phyloP scores from a whole-genome alignment of 2,113 vertebrate genomes.

The Saguinus imperator region DNA sequence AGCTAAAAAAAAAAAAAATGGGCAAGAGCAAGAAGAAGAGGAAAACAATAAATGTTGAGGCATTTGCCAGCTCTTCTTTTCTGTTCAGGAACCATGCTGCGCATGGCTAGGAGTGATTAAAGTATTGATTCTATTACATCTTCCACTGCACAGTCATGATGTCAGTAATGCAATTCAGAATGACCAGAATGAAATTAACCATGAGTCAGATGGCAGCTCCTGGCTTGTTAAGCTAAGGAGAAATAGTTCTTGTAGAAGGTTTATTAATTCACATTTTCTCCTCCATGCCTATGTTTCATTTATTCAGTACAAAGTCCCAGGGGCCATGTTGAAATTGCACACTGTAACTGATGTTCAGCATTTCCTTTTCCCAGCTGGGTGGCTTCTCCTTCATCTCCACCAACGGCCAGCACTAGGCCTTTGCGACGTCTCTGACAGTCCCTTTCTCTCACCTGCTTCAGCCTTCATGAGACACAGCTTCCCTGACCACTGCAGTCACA shows the following conservation, averaged over 20 bases:
- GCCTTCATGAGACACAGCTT: background rate
- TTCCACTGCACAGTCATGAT: conserved; percentile 39
- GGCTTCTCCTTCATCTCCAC: background rate
- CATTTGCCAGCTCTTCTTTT: background rate
- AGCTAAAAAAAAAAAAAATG: background rate
- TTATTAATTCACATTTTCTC: background rate
- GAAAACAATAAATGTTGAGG: background rate
- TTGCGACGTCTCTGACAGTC: background rate
- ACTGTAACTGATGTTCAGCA: background rate
- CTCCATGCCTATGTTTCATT: background rate
- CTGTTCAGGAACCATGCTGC: fast-evolving
- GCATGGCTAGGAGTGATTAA: background rate
- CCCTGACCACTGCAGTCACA: background rate
- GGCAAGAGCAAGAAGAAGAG: background rate
- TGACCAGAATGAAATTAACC: conserved; percentile 50
- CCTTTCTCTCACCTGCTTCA: background rate
- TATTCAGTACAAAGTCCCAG: background rate
- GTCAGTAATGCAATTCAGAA: conserved; percentile 67
- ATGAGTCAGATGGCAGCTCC: conserved; percentile 58
- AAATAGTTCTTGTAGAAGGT: conserved; percentile 35
- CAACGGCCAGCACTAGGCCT: no score
- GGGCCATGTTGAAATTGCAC: background rate
- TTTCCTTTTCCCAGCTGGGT: background rate
- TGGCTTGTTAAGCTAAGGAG: background rate
- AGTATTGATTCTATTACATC: conserved; percentile 49